A percentile compares a stretch with the other conserved stretches of the same genome.
phyloP scores from a whole-genome alignment of 2,113 vertebrate genomes.

The Mirounga angustirostris region DNA sequence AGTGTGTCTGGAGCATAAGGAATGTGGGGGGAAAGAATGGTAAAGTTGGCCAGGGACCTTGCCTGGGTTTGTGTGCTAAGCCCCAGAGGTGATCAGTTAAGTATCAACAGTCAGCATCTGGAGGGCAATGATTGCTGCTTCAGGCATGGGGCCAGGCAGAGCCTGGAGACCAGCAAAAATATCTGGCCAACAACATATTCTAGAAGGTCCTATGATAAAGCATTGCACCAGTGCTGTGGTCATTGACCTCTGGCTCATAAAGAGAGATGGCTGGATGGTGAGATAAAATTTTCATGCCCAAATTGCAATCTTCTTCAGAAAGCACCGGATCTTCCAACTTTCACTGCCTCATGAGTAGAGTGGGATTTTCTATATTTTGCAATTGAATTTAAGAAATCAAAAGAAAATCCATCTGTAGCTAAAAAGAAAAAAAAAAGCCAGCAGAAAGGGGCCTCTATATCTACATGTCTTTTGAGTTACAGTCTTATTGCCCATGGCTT shows the following conservation, averaged over 20 bases:
- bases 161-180: neutral
- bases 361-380: conserved; percentile 68
- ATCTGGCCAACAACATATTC: neutral
- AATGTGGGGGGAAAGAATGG: neutral
- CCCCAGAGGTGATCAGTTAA: neutral
- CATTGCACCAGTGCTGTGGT: neutral
- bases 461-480: neutral
- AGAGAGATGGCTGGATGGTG: neutral
- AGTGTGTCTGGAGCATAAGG: neutral
- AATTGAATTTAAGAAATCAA: conserved; percentile 63
- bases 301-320: conserved; percentile 14
- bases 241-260: conserved; percentile 18
- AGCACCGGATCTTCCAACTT: conserved; percentile 2
- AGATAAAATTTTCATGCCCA: conserved; percentile 27
- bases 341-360: neutral
- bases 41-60: neutral
- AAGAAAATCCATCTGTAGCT: neutral
- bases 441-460: neutral
- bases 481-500: neutral
- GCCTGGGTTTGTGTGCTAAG: neutral
- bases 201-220: neutral
- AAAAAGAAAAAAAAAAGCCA: neutral
- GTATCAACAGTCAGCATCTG: neutral
- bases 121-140: neutral
- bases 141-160: neutral